Base-by-base conservation (phyloP, 1,140 invertebrate species). In the Brachionus calyciflorus region DNA sequence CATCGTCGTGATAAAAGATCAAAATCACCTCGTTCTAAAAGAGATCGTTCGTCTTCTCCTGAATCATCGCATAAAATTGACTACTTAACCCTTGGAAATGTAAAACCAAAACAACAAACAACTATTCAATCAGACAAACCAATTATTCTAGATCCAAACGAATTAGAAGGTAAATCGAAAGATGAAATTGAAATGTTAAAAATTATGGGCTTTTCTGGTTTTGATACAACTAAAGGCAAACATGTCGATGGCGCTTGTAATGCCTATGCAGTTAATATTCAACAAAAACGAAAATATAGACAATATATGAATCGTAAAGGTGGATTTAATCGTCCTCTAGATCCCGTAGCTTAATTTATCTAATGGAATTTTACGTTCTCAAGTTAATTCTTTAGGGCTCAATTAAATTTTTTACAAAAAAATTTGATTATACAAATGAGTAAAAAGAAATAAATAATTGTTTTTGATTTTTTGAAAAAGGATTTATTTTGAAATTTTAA, bases 291-390 rank as follows among this genome's bases (percentile, higher is more conserved):
- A 81, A 94, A 96, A 86, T 98, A 98, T 79, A 84, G 84, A 77
- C 96, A 99, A 86, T 99, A 99, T 82, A 99, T 99, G 96, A 99
- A 99, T 85, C 89, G 96, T 76, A 95, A 96, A 86, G 96, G 96
- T 79, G 96, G 96, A 77, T 99, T 99, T 86, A 99, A 99, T 84
- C 88, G 96, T 82, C 96, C 96, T 41, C 86, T 99, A 60, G 96
- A 99, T 24, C 63, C 76, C 30, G 55, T 77, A 46, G 63, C 76
- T 49, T 77, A 55, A 65, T 19, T 60, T n/a, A n/a, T 46, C 37
- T 49, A 19, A 14, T 51, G 26, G 26, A 24, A 24, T 14, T 37
- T 63, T 63, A 21, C 19, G 17, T 51, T 37, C 44, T 44, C 12
- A 65, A 44, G 24, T 65, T 65, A 10, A 30, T 19, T 44, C 21